These are phyloP conservation scores for Pogona vitticeps DNA, from an alignment of 2,113 vertebrate genomes.

Conservation along the genomic window DNA sequence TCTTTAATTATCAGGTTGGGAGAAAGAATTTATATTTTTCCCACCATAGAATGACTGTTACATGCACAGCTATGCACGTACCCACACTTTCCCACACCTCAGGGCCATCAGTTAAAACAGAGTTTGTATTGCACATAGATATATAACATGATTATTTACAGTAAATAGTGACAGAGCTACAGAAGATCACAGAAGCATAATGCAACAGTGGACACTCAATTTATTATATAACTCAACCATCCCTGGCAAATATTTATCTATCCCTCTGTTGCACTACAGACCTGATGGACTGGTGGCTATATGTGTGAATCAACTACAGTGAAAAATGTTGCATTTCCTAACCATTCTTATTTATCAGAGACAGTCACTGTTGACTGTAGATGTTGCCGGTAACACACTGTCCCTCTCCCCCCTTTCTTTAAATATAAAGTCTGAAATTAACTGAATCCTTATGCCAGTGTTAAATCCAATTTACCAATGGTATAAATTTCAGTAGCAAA, in stretches of 20 bases:
- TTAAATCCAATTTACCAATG: too few species aligned
- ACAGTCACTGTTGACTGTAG: not conserved
- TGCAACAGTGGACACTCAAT: not conserved
- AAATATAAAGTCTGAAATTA: not conserved
- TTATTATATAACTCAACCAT: not conserved
- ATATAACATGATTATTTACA: not conserved
- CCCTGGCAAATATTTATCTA: slow-evolving; percentile 13
- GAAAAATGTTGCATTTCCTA: not conserved
- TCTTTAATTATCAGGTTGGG: not conserved
- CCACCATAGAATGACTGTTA: not conserved
- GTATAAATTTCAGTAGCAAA: too few species aligned
- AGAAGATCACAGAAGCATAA: not conserved
- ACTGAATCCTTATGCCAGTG: not conserved
- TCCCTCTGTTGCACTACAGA: not conserved
- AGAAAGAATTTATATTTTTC: not conserved
- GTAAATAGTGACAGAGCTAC: not conserved
- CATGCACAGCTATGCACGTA: not conserved
- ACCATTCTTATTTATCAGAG: not conserved
- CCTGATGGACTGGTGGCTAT: not conserved
- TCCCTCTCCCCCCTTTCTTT: not conserved
- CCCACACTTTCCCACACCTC: not conserved
- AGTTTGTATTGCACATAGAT: not conserved
- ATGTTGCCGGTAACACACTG: not conserved
- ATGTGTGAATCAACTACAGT: not conserved
- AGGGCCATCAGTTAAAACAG: not conserved